These are phyloP conservation scores for Centropus unirufus DNA, from an alignment of 2,113 vertebrate genomes.

Conservation along the genomic window DNA sequence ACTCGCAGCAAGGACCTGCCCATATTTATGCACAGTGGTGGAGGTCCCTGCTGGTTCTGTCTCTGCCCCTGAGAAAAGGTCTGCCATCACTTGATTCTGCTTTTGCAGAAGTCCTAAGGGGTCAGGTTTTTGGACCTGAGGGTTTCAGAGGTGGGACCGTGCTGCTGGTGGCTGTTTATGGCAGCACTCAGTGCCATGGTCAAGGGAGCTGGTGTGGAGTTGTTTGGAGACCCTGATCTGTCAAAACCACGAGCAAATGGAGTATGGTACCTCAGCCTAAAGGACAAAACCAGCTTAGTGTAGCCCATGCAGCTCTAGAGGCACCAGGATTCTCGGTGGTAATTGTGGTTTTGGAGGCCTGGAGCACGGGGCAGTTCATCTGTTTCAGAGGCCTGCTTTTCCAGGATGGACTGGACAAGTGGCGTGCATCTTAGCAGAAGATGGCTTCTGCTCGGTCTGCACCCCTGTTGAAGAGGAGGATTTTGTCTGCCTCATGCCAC, in stretches of 20 bases:
- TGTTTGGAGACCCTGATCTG: neutral
- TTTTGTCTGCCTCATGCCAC: neutral
- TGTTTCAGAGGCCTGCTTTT: neutral
- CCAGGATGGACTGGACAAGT: neutral
- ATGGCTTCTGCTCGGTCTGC: neutral
- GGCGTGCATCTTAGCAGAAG: neutral
- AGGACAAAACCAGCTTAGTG: neutral
- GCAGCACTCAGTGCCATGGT: neutral
- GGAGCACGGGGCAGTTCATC: neutral
- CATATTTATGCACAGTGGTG: neutral
- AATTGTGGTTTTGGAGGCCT: neutral
- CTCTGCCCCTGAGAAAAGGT: neutral
- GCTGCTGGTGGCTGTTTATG: neutral
- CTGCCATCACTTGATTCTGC: neutral
- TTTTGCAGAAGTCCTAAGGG: neutral
- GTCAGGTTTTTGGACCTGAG: neutral
- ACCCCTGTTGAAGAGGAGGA: neutral
- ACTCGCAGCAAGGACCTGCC: neutral
- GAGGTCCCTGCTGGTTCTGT: neutral
- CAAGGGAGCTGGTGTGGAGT: neutral
- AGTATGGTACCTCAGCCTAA: neutral
- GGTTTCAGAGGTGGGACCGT: neutral
- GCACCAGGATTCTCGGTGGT: neutral
- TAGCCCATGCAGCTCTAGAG: fast-evolving
- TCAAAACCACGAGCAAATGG: neutral